Evolutionary conservation across 2,888 invertebrate genomes (phyloP).

Genomic region (Keiferia lycopersicella): DNA sequence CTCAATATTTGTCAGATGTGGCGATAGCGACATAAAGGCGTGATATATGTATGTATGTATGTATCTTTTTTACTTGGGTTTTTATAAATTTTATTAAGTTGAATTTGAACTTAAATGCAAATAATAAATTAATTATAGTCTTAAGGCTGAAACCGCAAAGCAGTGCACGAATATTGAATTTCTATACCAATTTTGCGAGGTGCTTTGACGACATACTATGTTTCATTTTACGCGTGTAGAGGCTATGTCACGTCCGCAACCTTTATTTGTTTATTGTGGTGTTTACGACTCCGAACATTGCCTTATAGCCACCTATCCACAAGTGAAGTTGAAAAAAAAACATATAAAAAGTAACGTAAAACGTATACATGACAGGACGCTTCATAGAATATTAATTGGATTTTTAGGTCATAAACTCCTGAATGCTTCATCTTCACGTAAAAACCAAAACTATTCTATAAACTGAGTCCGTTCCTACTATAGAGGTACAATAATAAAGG

Average conservation of each 20-base stretch:
- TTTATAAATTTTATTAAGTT: too few species aligned
- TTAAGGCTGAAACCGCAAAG: too few species aligned
- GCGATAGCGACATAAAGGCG: too few species aligned
- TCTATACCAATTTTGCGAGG: too few species aligned
- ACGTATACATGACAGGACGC: constrained; percentile 11
- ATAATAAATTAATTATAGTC: too few species aligned
- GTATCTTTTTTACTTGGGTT: too few species aligned
- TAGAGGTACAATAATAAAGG: neutral
- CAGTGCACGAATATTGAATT: too few species aligned
- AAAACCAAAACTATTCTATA: constrained; percentile 2
- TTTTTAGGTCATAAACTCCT: constrained; percentile 13
- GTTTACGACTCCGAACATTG: constrained; percentile 23
- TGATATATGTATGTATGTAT: too few species aligned
- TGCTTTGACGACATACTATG: neutral
- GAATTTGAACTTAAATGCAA: too few species aligned
- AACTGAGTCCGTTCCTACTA: neutral
- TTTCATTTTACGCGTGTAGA: neutral
- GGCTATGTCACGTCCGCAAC: constrained; percentile 20
- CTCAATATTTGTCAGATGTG: too few species aligned
- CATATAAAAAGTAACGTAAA: constrained; percentile 18
- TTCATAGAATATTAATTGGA: constrained; percentile 18
- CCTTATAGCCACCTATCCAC: constrained; percentile 22
- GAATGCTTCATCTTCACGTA: constrained; percentile 12
- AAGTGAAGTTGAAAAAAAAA: constrained; percentile 21
- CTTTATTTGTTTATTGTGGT: constrained; percentile 26